A percentile compares a stretch with the other conserved stretches of the same genome.
phyloP scores from a whole-genome alignment of 2,113 vertebrate genomes.

The Thalassarche chlororhynchos region DNA sequence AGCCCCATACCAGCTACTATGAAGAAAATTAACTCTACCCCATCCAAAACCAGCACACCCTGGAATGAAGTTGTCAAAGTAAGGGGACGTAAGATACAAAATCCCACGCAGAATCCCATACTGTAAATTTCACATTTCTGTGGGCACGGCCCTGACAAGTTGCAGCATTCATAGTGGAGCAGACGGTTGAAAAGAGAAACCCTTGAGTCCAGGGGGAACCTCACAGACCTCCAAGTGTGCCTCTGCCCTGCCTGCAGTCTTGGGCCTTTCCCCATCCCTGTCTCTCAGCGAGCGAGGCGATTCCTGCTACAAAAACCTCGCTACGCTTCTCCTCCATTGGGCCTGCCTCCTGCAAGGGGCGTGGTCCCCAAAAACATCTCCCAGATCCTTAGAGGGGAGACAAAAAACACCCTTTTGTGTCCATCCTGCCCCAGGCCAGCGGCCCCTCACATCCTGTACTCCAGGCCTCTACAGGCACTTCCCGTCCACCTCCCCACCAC shows the following conservation, averaged over 20 bases:
- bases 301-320: neutral
- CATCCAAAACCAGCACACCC: too few relatives aligned
- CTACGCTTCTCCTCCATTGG: neutral
- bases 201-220: neutral
- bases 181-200: neutral
- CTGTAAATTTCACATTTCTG: neutral
- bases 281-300: rapidly evolving
- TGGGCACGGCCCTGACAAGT: neutral
- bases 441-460: neutral
- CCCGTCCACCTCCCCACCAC: neutral
- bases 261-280: neutral
- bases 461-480: neutral
- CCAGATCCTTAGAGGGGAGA: neutral
- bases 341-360: neutral
- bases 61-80: neutral
- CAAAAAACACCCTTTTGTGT: neutral
- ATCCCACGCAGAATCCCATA: neutral
- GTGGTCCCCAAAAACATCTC: neutral
- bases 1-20: too few relatives aligned
- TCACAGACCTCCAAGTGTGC: neutral
- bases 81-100: neutral
- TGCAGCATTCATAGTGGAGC: neutral
- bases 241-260: too few relatives aligned
- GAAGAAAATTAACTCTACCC: too few relatives aligned
- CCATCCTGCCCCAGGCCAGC: neutral